These are phyloP conservation scores for Xenentodon cancila DNA, from an alignment of 2,797 vertebrate genomes.

Conservation along the genomic window DNA sequence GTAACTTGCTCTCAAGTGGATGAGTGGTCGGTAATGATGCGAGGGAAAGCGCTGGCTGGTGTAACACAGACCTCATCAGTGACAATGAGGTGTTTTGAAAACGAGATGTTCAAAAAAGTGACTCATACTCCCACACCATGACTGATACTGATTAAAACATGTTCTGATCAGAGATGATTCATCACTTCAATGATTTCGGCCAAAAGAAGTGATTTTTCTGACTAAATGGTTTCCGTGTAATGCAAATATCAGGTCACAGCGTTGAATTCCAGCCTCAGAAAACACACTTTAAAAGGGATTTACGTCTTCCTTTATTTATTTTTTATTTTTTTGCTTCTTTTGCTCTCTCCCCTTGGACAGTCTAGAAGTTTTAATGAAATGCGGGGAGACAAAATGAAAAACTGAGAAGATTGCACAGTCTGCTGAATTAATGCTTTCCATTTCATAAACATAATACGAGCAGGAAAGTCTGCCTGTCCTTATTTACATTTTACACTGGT, in stretches of 20 bases:
- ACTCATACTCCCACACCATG: conserved; percentile 43
- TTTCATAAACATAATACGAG: conserved; percentile 46
- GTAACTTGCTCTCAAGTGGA: conserved; percentile 47
- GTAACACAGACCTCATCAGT: conserved; percentile 44
- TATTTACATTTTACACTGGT: conserved; percentile 35
- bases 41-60: conserved; percentile 28
- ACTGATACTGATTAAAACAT: conserved; percentile 52
- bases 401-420: conserved; percentile 38
- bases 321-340: conserved; percentile 34
- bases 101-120: conserved; percentile 38
- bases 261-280: conserved; percentile 15
- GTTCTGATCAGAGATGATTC: conserved; percentile 40
- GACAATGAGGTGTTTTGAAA: conserved; percentile 55
- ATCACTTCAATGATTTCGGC: background rate
- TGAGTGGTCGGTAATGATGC: conserved; percentile 54
- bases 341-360: conserved; percentile 29
- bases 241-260: conserved; percentile 26
- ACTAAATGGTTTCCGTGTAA: conserved; percentile 31
- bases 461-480: conserved; percentile 23
- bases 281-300: conserved; percentile 12
- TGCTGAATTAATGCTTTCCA: conserved; percentile 56
- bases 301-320: conserved; percentile 13
- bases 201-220: conserved; percentile 21
- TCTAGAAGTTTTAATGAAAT: conserved; percentile 46
- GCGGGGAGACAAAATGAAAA: conserved; percentile 53